phyloP scores from a whole-genome alignment of 2,888 invertebrate species.

The Aphodius sticticus region DNA sequence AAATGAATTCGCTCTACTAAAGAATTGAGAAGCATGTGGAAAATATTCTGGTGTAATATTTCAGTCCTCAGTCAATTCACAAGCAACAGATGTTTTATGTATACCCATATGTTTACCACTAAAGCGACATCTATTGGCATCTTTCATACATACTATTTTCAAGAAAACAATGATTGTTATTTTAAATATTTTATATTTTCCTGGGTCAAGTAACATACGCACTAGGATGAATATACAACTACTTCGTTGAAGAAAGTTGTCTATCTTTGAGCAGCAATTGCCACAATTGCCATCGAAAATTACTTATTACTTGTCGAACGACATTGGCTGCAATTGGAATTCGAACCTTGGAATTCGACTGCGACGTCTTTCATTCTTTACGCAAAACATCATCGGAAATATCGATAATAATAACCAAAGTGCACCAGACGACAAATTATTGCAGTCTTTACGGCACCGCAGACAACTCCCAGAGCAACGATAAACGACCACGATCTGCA shows the following conservation, averaged over 20 bases:
- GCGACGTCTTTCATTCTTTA: background rate
- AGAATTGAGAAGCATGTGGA: background rate
- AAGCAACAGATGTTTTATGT: too few species aligned
- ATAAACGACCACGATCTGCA: background rate
- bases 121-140: too few species aligned
- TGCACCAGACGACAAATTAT: conserved; percentile 4
- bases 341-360: background rate
- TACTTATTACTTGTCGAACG: background rate
- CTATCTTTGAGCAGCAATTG: too few species aligned
- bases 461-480: background rate
- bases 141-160: too few species aligned
- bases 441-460: background rate
- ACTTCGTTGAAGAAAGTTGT: too few species aligned
- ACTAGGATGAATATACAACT: too few species aligned
- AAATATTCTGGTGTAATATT: background rate
- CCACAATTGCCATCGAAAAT: too few species aligned
- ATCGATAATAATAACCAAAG: background rate
- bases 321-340: background rate
- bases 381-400: background rate
- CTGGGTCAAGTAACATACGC: too few species aligned
- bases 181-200: too few species aligned
- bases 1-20: background rate
- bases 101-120: too few species aligned
- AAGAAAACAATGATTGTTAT: too few species aligned
- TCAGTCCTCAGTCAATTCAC: background rate